Conservation (phyloP, 1,140 invertebrate species). For the Gonioctena quinquepunctata region DNA sequence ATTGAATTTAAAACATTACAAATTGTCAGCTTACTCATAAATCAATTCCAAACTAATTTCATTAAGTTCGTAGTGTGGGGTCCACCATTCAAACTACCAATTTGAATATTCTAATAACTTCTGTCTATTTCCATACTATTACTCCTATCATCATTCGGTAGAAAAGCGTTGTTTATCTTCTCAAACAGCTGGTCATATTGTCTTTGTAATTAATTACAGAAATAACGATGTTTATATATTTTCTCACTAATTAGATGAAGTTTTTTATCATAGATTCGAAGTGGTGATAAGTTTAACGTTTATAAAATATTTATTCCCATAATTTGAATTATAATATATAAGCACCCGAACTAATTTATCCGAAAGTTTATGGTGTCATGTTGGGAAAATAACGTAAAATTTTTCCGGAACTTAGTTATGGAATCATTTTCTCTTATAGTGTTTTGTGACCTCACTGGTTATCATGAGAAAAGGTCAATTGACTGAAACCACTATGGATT, state of each 20-base stretch:
- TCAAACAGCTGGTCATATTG: constrained; percentile 6
- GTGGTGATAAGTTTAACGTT: constrained; percentile 1
- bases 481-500: too few species aligned
- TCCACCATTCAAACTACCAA: not conserved
- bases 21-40: not conserved
- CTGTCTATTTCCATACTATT: not conserved
- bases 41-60: not conserved
- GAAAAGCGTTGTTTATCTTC: not conserved
- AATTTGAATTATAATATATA: not conserved
- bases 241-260: constrained; percentile 21
- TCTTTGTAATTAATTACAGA: constrained; percentile 22
- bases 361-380: too few species aligned
- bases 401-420: too few species aligned
- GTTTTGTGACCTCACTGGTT: too few species aligned
- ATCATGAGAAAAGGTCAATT: too few species aligned
- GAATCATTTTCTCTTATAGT: too few species aligned
- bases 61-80: not conserved
- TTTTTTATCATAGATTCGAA: not conserved
- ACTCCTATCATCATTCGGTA: not conserved
- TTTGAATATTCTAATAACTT: not conserved
- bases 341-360: too few species aligned
- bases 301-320: constrained; percentile 5
- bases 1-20: too few species aligned
- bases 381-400: too few species aligned
- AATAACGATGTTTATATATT: constrained; percentile 27